Evolutionary conservation across 2,797 vertebrate species (phyloP), one percentile per base, ranked within the genome.

Genomic region (Myiotriccus ornatus): DNA sequence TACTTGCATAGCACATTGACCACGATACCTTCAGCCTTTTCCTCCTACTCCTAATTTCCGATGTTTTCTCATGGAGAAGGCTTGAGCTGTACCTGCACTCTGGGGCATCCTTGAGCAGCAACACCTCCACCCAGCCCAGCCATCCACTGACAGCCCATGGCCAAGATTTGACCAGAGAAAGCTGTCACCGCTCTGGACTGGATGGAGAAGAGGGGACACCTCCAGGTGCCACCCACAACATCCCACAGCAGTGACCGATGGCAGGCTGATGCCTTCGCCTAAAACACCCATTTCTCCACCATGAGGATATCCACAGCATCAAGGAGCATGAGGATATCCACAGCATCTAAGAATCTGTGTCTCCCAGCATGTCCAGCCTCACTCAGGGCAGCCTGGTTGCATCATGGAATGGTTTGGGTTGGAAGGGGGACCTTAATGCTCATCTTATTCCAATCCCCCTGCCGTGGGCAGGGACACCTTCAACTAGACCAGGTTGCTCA

Each of bases 201-300:
- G 50, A 69, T 0, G 41, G 62, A 59, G 50, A 22, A 24, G 41
- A 60, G 0, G 7, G 14, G 46, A 53, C 41, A 69, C 41, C 34
- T 74, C 16, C 84, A 43, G 52, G 34, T 52, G 62, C 43, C 67
- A 65, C 13, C 32, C 62, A 34, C 21, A n/a, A 3, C 75, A 43
- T 13, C 34, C 55, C 55, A 46, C 13, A 24, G 55, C 71, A 60
- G 41, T 47, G 43, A 53, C 12, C 1, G 0, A 14, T 0, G 0
- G 0, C 35, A 37, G 70, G 69, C 35, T 56, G 24, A 9, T 43
- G 17, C 30, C 37, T 53, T n/a, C 13, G 41, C 59, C 68, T 30
- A 10, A 39, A 63, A 8, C 7, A 7, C 23, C 30, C 25, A 21
- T 37, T 89, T 76, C 17, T 63, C 39, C 53, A 41, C 3, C 35